Conservation (phyloP, 1,140 invertebrate species). For the Cotesia glomerata region DNA sequence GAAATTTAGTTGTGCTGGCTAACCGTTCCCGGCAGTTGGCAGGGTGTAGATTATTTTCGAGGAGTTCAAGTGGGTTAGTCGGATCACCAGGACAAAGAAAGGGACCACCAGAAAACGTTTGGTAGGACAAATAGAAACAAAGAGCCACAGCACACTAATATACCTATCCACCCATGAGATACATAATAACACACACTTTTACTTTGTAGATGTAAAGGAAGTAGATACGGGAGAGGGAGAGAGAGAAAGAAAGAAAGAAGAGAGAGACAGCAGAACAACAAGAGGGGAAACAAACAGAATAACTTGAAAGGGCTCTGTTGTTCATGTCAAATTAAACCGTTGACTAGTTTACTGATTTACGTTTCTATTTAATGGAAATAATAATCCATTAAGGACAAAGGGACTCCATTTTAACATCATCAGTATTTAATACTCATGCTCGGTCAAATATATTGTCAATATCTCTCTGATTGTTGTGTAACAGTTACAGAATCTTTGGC, state of each 20-base stretch:
- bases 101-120: slow-evolving; percentile 5
- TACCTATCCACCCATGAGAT: not conserved
- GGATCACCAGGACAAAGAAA: slow-evolving; percentile 26
- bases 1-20: not conserved
- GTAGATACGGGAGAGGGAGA: not conserved
- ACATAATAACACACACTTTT: not conserved
- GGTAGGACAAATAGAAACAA: slow-evolving; percentile 48
- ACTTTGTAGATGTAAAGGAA: not conserved
- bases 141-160: slow-evolving; percentile 24
- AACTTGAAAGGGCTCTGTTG: slow-evolving; percentile 24
- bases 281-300: not conserved
- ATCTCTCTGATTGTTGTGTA: not conserved
- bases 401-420: not conserved
- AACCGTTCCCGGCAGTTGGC: slow-evolving; percentile 21
- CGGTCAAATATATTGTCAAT: not conserved
- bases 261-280: not conserved
- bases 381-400: slow-evolving; percentile 23
- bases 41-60: slow-evolving; percentile 40
- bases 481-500: too few relatives aligned
- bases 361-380: slow-evolving; percentile 5
- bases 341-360: not conserved
- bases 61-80: slow-evolving; percentile 52
- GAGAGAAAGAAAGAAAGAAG: slow-evolving; percentile 22
- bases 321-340: slow-evolving; percentile 22
- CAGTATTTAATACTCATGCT: not conserved